Base-by-base conservation (phyloP, 2,797 vertebrate genomes). In the Iguana delicatissima region DNA sequence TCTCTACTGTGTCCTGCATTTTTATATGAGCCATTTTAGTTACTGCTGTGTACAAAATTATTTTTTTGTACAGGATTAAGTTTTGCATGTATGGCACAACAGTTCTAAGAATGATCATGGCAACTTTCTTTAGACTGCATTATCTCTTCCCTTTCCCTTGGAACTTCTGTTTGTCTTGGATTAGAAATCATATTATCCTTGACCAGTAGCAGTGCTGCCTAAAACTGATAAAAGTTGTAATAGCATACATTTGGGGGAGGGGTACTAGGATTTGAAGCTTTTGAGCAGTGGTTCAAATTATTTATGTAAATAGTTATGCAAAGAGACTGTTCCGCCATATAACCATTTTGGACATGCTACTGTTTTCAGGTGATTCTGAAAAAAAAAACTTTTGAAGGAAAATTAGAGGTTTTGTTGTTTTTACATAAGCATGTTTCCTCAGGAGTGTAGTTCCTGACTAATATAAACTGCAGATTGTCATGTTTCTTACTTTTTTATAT, bases 71-170 rank as follows among this genome's bases (percentile, higher is more conserved):
- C 9, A 64, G 55, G 55, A 50, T 80, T 86, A n/a, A n/a, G n/a
- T n/a, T 2, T 91, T 94, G 92, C 92, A 92, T 95, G 86, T 94
- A 92, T 94, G 89, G 91, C 76, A 84, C 93, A 91, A 92, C 73
- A 79, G 24, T 83, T n/a, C 64, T 86, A 32, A 38, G 50, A 26
- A 89, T 92, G 94, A 90, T 81, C 92, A 79, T 91, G 91, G 77
- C 22, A 57, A 83, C 84, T 82, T 90, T 74, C 62, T 85, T 89
- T 42, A 57, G 62, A 79, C 62, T 89, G 50, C n/a, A 50, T 35
- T 85, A 57, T 79, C 16, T 13, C 10, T 55, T 55, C 20, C 38
- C 14, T 26, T 42, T 9, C n/a, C n/a, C 12, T 18, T 8, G 42
- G 14, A 26, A 46, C 55, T 29, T 52, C 38, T 42, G 26, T 8